Conservation (phyloP, 2,113 vertebrate species). For the Oenanthe melanoleuca region DNA sequence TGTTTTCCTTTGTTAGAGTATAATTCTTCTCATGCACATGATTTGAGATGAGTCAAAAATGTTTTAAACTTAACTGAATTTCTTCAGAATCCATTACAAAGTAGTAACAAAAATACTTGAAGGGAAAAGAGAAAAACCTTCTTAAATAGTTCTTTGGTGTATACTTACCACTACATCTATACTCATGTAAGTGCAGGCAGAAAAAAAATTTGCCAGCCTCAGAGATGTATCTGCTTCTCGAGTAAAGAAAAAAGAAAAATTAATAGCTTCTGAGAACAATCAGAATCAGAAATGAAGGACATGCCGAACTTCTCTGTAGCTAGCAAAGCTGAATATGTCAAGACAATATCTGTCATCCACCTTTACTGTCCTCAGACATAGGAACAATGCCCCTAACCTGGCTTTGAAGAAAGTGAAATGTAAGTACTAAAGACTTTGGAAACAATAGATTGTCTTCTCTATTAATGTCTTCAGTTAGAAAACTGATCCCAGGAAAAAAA, state of each 20-base stretch:
- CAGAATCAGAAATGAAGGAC: background rate
- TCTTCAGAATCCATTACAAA: background rate
- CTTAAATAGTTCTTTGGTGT: background rate
- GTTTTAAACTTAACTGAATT: background rate
- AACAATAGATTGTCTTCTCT: background rate
- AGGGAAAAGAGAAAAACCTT: background rate
- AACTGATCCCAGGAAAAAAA: background rate
- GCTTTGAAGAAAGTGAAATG: background rate
- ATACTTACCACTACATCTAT: background rate
- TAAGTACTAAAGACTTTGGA: background rate
- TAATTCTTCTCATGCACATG: background rate
- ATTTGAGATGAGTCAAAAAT: background rate
- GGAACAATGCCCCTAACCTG: background rate
- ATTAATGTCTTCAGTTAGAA: background rate
- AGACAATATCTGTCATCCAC: background rate
- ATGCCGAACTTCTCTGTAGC: background rate
- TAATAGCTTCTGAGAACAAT: background rate
- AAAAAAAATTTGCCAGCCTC: background rate
- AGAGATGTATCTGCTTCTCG: background rate
- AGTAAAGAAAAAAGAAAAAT: background rate
- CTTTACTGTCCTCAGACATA: background rate
- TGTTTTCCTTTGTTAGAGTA: background rate
- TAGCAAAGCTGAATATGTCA: background rate
- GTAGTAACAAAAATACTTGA: background rate
- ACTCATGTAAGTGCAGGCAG: background rate